These are phyloP conservation scores for Piprites chloris DNA, from an alignment of 2,113 vertebrate genomes.

Conservation along the genomic window DNA sequence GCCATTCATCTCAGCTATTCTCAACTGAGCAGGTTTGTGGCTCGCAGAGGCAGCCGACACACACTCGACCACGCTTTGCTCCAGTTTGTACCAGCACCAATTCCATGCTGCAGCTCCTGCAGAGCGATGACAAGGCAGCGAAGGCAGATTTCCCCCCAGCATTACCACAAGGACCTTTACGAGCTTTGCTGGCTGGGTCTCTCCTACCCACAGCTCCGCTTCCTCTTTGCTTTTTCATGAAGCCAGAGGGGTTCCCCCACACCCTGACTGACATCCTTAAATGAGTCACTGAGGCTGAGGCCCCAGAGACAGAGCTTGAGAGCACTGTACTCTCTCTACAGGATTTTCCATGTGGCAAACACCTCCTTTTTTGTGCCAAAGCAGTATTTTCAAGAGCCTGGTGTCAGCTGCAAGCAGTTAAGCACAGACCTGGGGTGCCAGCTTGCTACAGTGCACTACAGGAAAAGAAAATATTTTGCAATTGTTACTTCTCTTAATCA, in stretches of 20 bases:
- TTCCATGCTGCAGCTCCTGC: background rate
- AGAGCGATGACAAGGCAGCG: background rate
- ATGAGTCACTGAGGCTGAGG: background rate
- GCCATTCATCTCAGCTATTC: background rate
- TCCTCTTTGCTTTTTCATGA: background rate
- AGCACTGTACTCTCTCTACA: background rate
- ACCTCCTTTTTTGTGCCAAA: background rate
- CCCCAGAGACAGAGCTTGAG: background rate
- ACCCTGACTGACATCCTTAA: background rate
- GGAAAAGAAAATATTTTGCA: background rate
- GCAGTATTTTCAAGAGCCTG: background rate
- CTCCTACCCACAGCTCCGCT: background rate
- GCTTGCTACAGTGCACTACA: background rate
- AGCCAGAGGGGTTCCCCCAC: background rate
- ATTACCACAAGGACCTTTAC: rapidly evolving
- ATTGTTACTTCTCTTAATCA: background rate
- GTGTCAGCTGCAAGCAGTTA: background rate
- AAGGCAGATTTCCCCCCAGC: background rate
- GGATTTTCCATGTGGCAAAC: background rate
- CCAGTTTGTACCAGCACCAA: background rate
- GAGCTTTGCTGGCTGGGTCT: background rate
- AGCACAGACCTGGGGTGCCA: background rate
- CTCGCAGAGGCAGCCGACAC: background rate
- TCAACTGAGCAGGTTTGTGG: background rate
- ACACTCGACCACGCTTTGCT: background rate